phyloP scores from a whole-genome alignment of 2,888 invertebrate species.

The Amphiduros pacificus region DNA sequence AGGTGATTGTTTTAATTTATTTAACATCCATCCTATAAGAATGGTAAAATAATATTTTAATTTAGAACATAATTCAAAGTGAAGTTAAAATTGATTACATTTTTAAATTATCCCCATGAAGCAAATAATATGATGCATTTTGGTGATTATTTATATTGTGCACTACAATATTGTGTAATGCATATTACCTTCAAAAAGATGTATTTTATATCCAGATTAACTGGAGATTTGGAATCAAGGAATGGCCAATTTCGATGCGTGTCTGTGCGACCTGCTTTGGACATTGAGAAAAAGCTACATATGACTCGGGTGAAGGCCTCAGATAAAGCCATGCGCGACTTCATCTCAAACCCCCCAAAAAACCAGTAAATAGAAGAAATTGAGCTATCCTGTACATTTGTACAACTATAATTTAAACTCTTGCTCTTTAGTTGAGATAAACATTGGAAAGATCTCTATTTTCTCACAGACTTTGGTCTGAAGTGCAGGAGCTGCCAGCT shows the following conservation, averaged over 20 bases:
- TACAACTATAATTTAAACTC: neutral
- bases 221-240: neutral
- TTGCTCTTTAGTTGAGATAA: neutral
- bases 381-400: too few species aligned
- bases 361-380: too few species aligned
- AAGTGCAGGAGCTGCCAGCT: too few species aligned
- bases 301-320: neutral
- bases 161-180: neutral
- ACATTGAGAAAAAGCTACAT: neutral
- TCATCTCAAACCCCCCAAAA: neutral
- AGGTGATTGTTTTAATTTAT: too few species aligned
- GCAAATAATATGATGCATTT: too few species aligned
- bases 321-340: conserved; percentile 9
- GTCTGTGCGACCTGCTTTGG: neutral
- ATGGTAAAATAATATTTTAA: too few species aligned
- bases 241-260: conserved; percentile 1
- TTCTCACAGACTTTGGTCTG: neutral
- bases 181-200: neutral
- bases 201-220: neutral
- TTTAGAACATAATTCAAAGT: neutral
- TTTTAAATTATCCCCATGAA: neutral
- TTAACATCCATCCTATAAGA: too few species aligned
- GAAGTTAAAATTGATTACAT: neutral
- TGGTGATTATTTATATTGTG: neutral
- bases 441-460: neutral